Conservation (phyloP, 2,113 vertebrate genomes). For the Pithys albifrons region DNA sequence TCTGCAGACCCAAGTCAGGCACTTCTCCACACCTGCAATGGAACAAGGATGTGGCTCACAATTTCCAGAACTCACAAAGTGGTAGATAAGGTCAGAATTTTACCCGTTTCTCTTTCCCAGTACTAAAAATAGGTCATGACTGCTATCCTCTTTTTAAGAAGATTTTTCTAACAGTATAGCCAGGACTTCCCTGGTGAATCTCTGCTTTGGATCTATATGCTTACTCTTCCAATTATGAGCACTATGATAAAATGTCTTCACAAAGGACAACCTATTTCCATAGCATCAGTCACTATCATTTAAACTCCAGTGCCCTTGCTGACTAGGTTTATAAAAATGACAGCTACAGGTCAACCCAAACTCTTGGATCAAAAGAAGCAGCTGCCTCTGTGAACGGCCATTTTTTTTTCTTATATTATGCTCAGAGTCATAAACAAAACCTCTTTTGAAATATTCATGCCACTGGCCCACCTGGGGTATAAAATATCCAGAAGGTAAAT, state of each 20-base stretch:
- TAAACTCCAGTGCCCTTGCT: slow-evolving; percentile 7
- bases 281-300: not conserved
- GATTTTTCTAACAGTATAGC: not conserved
- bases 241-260: not conserved
- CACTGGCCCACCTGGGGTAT: not conserved
- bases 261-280: slow-evolving; percentile 11
- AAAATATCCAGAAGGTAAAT: slow-evolving; percentile 37
- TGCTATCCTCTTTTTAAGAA: not conserved
- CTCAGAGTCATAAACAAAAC: not conserved
- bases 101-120: not conserved
- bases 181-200: not conserved
- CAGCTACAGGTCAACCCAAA: not conserved
- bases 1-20: not conserved
- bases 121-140: not conserved
- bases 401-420: not conserved
- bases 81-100: not conserved
- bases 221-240: not conserved
- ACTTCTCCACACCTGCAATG: not conserved
- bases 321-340: slow-evolving; percentile 30
- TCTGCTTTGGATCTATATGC: not conserved
- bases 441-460: slow-evolving; percentile 26
- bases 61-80: not conserved
- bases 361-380: not conserved
- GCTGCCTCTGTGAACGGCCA: not conserved
- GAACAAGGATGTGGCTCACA: not conserved